Percentiles rank a stretch among this genome's conserved stretches.
These are phyloP conservation scores for Embidobia sp. DNA, from an alignment of 2,888 invertebrate species.

Conservation along the genomic window DNA sequence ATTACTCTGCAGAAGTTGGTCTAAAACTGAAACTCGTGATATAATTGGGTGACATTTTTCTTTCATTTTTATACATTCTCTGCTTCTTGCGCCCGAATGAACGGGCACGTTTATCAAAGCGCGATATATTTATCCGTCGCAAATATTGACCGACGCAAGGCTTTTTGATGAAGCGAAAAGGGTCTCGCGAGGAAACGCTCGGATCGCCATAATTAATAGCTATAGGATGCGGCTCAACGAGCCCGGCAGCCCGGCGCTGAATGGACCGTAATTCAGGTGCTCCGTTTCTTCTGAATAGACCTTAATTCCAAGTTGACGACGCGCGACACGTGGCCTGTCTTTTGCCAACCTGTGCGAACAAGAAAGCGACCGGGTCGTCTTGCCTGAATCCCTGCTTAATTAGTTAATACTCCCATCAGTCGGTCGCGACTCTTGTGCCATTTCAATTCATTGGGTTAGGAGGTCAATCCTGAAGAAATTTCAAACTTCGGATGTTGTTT, in stretches of 20 bases:
- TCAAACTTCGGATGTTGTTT: not conserved
- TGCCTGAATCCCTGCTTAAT: constrained; percentile 20
- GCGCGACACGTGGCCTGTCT: constrained; percentile 65
- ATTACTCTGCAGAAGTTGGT: no score
- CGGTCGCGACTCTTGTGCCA: not conserved
- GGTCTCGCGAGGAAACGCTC: constrained; percentile 19
- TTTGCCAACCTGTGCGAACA: constrained; percentile 41
- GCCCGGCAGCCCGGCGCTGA: constrained; percentile 73
- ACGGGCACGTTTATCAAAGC: constrained; percentile 65
- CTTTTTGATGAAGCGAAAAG: constrained; percentile 49
- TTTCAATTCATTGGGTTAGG: not conserved
- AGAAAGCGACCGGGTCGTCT: constrained; percentile 2
- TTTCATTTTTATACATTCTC: no score
- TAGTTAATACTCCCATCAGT: constrained; percentile 8
- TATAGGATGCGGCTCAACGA: constrained; percentile 45
- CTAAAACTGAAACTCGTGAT: no score
- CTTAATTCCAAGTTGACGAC: constrained; percentile 72
- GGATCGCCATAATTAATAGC: constrained; percentile 60
- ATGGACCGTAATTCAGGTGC: constrained; percentile 78
- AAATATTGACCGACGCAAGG: constrained; percentile 69
- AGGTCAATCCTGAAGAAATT: constrained; percentile 1
- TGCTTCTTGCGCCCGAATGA: no score
- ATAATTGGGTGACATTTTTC: no score
- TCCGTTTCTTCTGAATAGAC: constrained; percentile 76
- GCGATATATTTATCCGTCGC: constrained; percentile 72